Evolutionary conservation across 2,113 vertebrate species (phyloP).

Genomic region (Irena cyanogastra): DNA sequence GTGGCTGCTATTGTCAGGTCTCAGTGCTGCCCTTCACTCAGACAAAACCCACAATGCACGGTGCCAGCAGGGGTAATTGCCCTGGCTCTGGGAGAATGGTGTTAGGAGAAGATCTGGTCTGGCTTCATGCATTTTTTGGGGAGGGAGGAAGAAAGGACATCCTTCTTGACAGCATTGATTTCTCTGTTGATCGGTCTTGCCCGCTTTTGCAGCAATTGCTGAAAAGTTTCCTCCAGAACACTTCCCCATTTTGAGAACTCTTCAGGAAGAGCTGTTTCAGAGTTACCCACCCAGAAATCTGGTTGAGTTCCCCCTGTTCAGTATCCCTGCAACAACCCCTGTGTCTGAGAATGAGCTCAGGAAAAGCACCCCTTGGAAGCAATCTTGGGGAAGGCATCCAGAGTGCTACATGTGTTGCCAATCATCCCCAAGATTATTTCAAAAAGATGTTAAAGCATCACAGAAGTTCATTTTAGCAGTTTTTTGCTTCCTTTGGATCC

Average conservation of each 20-base stretch:
- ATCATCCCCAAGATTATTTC: background rate
- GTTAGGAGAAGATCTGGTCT: background rate
- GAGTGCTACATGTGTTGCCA: rapidly evolving
- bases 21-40: background rate
- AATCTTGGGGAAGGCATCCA: background rate
- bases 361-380: background rate
- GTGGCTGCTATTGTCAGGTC: background rate
- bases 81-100: background rate
- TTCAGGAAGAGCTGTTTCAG: background rate
- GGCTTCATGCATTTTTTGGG: background rate
- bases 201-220: background rate
- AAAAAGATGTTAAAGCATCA: background rate
- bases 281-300: background rate
- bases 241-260: background rate
- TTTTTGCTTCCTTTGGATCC: background rate
- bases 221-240: background rate
- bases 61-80: no score
- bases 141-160: background rate
- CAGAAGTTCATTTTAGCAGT: background rate
- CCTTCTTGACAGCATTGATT: background rate
- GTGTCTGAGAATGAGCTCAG: background rate
- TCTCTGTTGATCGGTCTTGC: background rate
- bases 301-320: background rate
- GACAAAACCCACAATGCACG: rapidly evolving
- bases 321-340: background rate